Conservation (phyloP, 2,797 vertebrate species). For the Simalia tracyae region DNA sequence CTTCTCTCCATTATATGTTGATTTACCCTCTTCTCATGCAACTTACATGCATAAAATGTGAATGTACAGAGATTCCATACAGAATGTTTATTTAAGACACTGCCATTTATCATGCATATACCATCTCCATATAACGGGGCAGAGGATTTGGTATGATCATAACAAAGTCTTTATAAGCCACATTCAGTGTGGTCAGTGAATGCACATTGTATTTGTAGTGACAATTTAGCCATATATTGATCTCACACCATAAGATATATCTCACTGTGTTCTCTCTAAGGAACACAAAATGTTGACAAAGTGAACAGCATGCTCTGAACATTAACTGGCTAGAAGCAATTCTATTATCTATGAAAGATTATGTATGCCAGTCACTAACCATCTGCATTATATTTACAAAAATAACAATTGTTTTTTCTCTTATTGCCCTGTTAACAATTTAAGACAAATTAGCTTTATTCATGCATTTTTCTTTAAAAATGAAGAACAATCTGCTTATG, state of each 20-base stretch:
- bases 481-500: neutral
- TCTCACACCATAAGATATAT: constrained; percentile 40
- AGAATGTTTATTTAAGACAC: neutral
- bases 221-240: constrained; percentile 30
- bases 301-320: constrained; percentile 51
- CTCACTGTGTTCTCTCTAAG: constrained; percentile 41
- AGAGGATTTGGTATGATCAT: neutral
- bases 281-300: constrained; percentile 54
- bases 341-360: constrained; percentile 58
- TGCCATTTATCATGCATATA: neutral
- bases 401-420: constrained; percentile 45
- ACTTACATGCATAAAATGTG: neutral
- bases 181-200: constrained; percentile 11
- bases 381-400: constrained; percentile 60
- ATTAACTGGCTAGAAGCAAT: constrained; percentile 57
- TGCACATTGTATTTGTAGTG: neutral
- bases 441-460: constrained; percentile 44
- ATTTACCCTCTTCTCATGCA: neutral
- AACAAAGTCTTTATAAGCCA: neutral
- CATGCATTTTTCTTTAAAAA: constrained; percentile 24
- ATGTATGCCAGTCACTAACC: constrained; percentile 43
- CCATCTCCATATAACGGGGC: neutral
- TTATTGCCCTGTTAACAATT: constrained; percentile 37
- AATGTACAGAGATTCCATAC: neutral
- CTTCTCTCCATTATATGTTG: neutral